Evolutionary conservation across 2,797 vertebrate species (phyloP).

Genomic region (Hipposideros larvatus): DNA sequence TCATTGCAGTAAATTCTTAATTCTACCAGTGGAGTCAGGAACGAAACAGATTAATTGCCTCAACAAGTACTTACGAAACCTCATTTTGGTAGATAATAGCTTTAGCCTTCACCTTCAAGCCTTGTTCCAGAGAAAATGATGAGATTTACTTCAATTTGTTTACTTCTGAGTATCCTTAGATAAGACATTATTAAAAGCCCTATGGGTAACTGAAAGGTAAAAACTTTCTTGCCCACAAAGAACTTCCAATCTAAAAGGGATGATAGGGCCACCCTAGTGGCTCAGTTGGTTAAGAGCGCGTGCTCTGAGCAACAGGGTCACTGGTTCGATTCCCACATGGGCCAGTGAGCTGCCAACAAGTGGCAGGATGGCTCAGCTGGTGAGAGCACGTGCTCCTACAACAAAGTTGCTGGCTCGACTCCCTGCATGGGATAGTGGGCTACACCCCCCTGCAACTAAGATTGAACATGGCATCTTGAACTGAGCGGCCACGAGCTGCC

Average conservation of each 20-base stretch:
- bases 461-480: too few relatives aligned
- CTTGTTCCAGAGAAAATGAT: slow-evolving; percentile 31
- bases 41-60: slow-evolving; percentile 43
- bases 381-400: too few relatives aligned
- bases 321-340: too few relatives aligned
- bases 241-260: neutral
- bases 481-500: too few relatives aligned
- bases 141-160: slow-evolving; percentile 50
- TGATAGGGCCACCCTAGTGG: neutral
- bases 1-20: neutral
- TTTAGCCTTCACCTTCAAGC: neutral
- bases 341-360: too few relatives aligned
- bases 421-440: too few relatives aligned
- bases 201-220: neutral
- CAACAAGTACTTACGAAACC: neutral
- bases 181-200: slow-evolving; percentile 26
- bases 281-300: too few relatives aligned
- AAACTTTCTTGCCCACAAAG: slow-evolving; percentile 32
- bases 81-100: neutral
- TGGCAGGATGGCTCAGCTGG: too few relatives aligned
- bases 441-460: too few relatives aligned
- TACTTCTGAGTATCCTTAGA: slow-evolving; percentile 33
- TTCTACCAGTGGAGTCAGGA: slow-evolving; percentile 37
- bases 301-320: too few relatives aligned
- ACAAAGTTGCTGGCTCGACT: too few relatives aligned